phyloP scores from a whole-genome alignment of 1,140 invertebrate species.

The Drosophila subobscura region DNA sequence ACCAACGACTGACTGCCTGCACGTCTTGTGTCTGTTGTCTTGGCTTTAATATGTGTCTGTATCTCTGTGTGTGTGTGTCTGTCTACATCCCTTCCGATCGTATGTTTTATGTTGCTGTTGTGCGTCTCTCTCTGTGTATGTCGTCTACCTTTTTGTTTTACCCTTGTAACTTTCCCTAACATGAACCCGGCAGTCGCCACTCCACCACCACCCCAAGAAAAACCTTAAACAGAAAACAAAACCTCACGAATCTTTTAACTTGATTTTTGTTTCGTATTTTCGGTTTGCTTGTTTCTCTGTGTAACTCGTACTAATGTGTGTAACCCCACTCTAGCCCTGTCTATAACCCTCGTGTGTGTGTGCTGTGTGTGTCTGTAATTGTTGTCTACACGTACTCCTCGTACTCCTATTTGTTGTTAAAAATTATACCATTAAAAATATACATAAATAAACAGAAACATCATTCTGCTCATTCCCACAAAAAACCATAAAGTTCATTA shows the following conservation, averaged over 20 bases:
- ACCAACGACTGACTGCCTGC: slow-evolving; percentile 27
- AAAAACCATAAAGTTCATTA: not conserved
- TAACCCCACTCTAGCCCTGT: slow-evolving; percentile 26
- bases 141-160: slow-evolving; percentile 49
- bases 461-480: not conserved
- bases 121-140: slow-evolving; percentile 26
- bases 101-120: slow-evolving; percentile 8
- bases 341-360: slow-evolving; percentile 38
- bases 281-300: slow-evolving; percentile 46
- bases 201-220: slow-evolving; percentile 1
- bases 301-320: slow-evolving; percentile 49
- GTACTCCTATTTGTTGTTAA: too few relatives aligned
- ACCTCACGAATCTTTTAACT: slow-evolving; percentile 39
- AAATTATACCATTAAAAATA: too few relatives aligned
- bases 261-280: slow-evolving; percentile 43
- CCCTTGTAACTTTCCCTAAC: slow-evolving; percentile 47
- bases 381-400: not conserved
- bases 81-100: not conserved
- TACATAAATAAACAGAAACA: not conserved
- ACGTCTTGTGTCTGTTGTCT: slow-evolving; percentile 55
- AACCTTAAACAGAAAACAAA: slow-evolving; percentile 4
- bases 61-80: slow-evolving; percentile 19
- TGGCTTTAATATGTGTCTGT: slow-evolving; percentile 36
- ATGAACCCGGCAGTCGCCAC: slow-evolving; percentile 44
- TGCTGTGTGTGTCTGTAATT: slow-evolving; percentile 27